These are phyloP conservation scores for Capreolus pygargus DNA, from an alignment of 2,113 vertebrate genomes.

Conservation along the genomic window DNA sequence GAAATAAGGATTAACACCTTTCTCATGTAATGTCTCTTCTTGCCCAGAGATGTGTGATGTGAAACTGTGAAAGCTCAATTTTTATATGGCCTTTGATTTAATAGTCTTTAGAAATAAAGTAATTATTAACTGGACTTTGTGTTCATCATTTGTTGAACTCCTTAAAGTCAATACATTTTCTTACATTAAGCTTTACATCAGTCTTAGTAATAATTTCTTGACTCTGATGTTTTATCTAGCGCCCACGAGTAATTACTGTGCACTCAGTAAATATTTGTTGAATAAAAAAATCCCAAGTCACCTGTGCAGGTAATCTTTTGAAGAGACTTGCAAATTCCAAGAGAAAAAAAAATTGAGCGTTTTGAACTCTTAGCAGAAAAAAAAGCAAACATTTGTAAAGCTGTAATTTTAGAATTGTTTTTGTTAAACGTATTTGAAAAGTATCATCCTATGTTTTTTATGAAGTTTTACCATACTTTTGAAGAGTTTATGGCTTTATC, in stretches of 20 bases:
- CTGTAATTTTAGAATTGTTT: neutral
- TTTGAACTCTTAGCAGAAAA: neutral
- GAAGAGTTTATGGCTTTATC: constrained; percentile 20
- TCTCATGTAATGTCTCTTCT: neutral
- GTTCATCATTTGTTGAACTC: constrained; percentile 9
- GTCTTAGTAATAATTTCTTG: constrained; percentile 24
- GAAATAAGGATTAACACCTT: neutral
- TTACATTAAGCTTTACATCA: neutral
- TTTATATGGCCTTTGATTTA: neutral
- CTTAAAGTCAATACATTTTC: neutral
- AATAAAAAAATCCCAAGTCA: neutral
- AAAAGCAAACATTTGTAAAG: neutral
- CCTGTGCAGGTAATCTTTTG: neutral
- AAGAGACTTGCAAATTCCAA: constrained; percentile 39
- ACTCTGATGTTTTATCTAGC: neutral
- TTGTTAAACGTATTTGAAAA: constrained; percentile 11
- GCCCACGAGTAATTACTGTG: neutral
- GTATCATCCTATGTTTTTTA: neutral
- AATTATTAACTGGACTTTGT: neutral
- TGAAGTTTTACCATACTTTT: neutral
- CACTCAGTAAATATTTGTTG: constrained; percentile 33
- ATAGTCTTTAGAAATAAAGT: constrained; percentile 2
- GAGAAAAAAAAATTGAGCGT: neutral
- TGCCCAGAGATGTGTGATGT: neutral
- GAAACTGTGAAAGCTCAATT: neutral